A percentile compares a stretch with the other conserved stretches of the same genome.
phyloP scores from a whole-genome alignment of 2,888 invertebrate genomes.

The Vannuccia rotundouncinata region DNA sequence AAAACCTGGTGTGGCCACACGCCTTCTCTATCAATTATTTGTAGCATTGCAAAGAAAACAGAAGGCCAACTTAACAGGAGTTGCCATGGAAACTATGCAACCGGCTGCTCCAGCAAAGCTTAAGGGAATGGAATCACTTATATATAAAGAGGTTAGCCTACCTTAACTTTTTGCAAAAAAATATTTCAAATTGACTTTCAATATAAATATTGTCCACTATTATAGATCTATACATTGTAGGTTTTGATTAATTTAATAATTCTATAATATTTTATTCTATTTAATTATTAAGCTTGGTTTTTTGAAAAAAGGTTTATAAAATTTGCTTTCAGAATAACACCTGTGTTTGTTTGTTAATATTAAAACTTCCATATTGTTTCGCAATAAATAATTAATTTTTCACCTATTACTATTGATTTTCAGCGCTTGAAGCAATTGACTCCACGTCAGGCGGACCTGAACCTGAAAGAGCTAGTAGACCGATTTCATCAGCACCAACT shows the following conservation, averaged over 20 bases:
- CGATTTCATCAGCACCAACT: slow-evolving; percentile 53
- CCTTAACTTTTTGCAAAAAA: too few species aligned
- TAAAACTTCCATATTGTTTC: too few species aligned
- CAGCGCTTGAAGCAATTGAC: slow-evolving; percentile 54
- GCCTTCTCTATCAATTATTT: slow-evolving; percentile 55
- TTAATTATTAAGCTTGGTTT: too few species aligned
- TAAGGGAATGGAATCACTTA: slow-evolving; percentile 50
- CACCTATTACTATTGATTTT: too few species aligned
- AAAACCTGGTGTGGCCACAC: slow-evolving; percentile 51
- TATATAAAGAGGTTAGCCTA: slow-evolving; percentile 51
- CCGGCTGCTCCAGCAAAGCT: slow-evolving; percentile 55
- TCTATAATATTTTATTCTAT: too few species aligned
- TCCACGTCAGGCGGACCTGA: slow-evolving; percentile 55
- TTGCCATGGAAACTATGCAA: slow-evolving; percentile 56
- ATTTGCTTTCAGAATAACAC: too few species aligned
- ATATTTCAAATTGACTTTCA: too few species aligned
- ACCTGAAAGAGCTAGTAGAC: slow-evolving; percentile 48
- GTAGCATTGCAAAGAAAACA: slow-evolving; percentile 54
- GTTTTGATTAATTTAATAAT: too few species aligned
- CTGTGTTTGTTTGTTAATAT: too few species aligned
- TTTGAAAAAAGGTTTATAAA: not conserved
- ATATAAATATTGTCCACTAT: too few species aligned
- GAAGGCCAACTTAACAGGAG: slow-evolving; percentile 53
- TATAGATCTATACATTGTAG: too few species aligned
- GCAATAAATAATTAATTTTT: too few species aligned